Conservation (phyloP, 2,888 invertebrate species). For the Spilarctia lutea region DNA sequence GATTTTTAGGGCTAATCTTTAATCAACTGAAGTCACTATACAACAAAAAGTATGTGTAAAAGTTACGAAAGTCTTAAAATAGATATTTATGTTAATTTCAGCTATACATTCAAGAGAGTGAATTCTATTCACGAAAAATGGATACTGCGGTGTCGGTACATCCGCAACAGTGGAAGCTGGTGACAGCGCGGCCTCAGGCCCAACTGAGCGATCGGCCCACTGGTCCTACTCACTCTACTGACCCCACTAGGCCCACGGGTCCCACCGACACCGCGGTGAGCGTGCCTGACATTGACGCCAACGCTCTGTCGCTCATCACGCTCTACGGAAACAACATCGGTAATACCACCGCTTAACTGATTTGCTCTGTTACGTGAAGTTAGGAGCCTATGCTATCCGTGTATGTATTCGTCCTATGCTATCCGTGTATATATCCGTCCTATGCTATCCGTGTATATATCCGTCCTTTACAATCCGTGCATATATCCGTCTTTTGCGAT, state of each 20-base stretch:
- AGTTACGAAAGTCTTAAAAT: no score
- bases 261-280: neutral
- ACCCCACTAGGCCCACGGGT: neutral
- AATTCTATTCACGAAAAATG: constrained; percentile 65
- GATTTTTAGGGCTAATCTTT: no score
- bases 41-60: no score
- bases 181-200: constrained; percentile 85
- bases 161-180: constrained; percentile 91
- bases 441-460: no score
- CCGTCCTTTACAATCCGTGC: no score
- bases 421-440: no score
- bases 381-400: no score
- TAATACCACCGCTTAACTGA: neutral
- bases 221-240: constrained; percentile 25
- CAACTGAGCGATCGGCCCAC: constrained; percentile 70
- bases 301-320: constrained; percentile 90
- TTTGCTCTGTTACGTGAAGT: neutral
- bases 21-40: no score
- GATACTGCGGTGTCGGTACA: constrained; percentile 64
- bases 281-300: constrained; percentile 63
- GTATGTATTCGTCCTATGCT: no score
- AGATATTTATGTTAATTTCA: constrained; percentile 48
- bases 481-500: no score
- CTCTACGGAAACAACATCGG: constrained; percentile 87
- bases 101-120: constrained; percentile 90